phyloP scores from a whole-genome alignment of 2,113 vertebrate genomes.

The Ceyx melanurus region DNA sequence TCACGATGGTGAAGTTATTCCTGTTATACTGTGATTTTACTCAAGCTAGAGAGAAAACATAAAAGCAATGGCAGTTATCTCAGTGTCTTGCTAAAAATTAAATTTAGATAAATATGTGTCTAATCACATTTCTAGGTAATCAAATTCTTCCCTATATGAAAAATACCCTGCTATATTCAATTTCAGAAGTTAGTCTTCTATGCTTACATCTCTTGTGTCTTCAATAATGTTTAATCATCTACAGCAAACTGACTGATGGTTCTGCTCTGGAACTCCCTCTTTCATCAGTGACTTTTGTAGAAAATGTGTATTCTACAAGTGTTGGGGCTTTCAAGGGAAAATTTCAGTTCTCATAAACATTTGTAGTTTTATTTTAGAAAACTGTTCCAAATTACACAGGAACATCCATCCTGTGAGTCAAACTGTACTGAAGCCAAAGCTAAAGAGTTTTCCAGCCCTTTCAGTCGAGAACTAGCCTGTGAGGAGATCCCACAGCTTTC shows the following conservation, averaged over 20 bases:
- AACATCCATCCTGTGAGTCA: neutral
- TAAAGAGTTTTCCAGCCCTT: neutral
- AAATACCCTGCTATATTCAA: neutral
- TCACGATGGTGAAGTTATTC: neutral
- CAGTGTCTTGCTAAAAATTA: neutral
- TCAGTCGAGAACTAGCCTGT: neutral
- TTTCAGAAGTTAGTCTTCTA: neutral
- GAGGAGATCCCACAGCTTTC: neutral
- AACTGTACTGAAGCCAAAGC: neutral
- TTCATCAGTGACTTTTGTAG: neutral
- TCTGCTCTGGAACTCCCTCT: neutral
- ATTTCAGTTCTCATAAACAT: neutral
- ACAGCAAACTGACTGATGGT: neutral
- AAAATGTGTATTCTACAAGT: neutral
- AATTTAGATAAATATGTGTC: neutral
- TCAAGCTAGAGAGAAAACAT: neutral
- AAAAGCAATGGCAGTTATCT: neutral
- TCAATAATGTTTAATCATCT: neutral
- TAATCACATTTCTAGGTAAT: neutral
- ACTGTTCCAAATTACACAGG: neutral
- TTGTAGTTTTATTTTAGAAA: neutral
- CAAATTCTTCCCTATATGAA: neutral
- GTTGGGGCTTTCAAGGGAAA: neutral
- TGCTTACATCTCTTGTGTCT: neutral
- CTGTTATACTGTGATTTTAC: neutral